Evolutionary conservation across 53 echinoderm and acorn worm species (phyloP), one percentile per base, ranked within the genome.

Genomic region (Paracentrotus lividus): DNA sequence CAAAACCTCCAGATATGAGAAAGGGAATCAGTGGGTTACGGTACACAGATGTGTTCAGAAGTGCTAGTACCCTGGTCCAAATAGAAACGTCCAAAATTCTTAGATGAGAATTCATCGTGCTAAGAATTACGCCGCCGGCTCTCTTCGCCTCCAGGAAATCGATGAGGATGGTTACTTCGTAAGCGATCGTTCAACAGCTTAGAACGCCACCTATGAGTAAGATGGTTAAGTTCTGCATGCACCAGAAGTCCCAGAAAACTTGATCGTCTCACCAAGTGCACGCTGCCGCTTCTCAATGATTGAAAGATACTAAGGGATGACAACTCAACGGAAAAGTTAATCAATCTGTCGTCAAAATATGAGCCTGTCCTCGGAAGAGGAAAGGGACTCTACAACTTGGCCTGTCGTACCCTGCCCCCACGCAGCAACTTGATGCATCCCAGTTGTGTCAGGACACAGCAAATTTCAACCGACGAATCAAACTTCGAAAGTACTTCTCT

Each of bases 371-470:
- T 5, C 7, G 67, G 67, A 66, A 66, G 67, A 66, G n/a, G 67
- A 66, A 66, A 21, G 67, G 18, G 67, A 66, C 67, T 66, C 67
- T 66, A 66, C 67, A 66, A 66, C 67, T 66, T 66, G 67, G 67
- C 67, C 67, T 66, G 67, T 66, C 67, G 67, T 66, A 66, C 67
- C 18, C n/a, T n/a, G n/a, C 8, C 67, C 67, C 67, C 67, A n/a
- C 67, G 29, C 27, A 31, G 33, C 33, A 2, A 2, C 76, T 76
- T 2, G 76, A 76, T 31, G 3, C 4, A 8, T 3, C 20, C 23
- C 59, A 58, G 23, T 23, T 58, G 3, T 58, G 59, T 23, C 23
- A 58, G 3, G 59, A 58, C 59, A 23, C 23, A 14, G 59, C 15
- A 23, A 3, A 15, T 58, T 58, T 58, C 59, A 58, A 58, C 59